These are phyloP conservation scores for Tonatia bakeri DNA, from an alignment of 2,113 vertebrate genomes.

Conservation along the genomic window DNA sequence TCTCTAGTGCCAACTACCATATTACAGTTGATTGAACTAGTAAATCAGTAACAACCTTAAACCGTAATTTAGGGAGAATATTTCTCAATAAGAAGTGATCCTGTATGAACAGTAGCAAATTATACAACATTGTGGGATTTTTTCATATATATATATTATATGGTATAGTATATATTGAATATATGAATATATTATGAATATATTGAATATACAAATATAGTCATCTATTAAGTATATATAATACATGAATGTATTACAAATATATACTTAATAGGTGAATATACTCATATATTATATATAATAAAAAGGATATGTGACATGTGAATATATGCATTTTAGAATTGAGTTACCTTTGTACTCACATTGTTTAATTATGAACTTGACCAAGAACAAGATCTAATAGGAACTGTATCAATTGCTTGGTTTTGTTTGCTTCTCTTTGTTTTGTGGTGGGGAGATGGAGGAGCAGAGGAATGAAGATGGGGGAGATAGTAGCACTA, in stretches of 20 bases:
- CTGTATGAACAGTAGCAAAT: not conserved
- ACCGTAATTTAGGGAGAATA: not conserved
- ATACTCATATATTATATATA: not conserved
- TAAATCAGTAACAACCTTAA: not conserved
- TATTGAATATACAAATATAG: too few relatives aligned
- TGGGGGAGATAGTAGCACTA: not conserved
- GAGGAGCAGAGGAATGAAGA: not conserved
- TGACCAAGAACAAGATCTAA: slow-evolving; percentile 35
- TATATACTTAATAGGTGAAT: too few relatives aligned
- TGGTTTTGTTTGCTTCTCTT: not conserved
- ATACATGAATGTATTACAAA: too few relatives aligned
- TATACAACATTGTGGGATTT: not conserved
- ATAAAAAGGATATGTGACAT: not conserved
- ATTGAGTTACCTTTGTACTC: not conserved
- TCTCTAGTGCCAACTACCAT: not conserved
- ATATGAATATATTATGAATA: too few relatives aligned
- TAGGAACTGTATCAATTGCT: not conserved
- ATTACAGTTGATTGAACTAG: slow-evolving; percentile 1
- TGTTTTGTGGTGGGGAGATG: not conserved
- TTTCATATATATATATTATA: not conserved
- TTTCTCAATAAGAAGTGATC: not conserved
- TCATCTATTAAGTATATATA: too few relatives aligned
- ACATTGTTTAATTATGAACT: not conserved
- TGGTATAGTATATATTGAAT: too few relatives aligned
- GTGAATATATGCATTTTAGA: not conserved